Base-by-base conservation (phyloP, 1,140 invertebrate species). In the Orius insidiosus region DNA sequence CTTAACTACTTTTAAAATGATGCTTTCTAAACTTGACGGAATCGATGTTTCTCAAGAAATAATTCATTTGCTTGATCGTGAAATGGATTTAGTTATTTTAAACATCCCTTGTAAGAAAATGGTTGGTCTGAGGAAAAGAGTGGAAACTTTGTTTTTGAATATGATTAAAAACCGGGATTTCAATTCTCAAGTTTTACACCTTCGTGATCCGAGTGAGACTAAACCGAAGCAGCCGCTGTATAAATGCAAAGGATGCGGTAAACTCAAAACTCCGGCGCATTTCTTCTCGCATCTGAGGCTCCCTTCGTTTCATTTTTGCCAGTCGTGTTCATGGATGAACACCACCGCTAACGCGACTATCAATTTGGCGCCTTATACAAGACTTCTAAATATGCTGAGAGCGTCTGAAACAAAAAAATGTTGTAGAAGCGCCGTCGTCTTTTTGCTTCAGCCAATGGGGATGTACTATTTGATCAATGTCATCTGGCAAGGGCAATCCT, bases 301-400 rank as follows among this genome's bases (percentile, higher is more conserved):
- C 7, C 18, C 8, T 9, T 9, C n/a, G 24, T 43, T 43, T 30
- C 10, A n/a, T n/a, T 11, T 31, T 9, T 43, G 41, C 41, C n/a
- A n/a, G n/a, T 43, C 41, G 2, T 43, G 41, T n/a, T 9, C 16
- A 6, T 31, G 31, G n/a, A 43, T 43, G 24, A 9, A 31, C 19
- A 9, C 9, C n/a, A 43, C 18, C 2, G 24, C 41, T 2, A 43
- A 18, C n/a, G 41, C 41, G 9, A 11, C 41, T 5, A 15, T 31
- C 8, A 43, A 43, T 43, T 31, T 43, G 41, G 41, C 41, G 30
- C 41, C 41, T 24, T 43, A 43, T 31, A 31, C n/a, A n/a, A 43
- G 41, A 30, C 3, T 43, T 2, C 30, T 43, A 19, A 31, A 24
- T 43, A 14, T 16, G 10, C 11, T 43, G 11, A 43, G 41, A 11